phyloP scores from a whole-genome alignment of 1,140 invertebrate genomes.

The Drosophila asahinai region DNA sequence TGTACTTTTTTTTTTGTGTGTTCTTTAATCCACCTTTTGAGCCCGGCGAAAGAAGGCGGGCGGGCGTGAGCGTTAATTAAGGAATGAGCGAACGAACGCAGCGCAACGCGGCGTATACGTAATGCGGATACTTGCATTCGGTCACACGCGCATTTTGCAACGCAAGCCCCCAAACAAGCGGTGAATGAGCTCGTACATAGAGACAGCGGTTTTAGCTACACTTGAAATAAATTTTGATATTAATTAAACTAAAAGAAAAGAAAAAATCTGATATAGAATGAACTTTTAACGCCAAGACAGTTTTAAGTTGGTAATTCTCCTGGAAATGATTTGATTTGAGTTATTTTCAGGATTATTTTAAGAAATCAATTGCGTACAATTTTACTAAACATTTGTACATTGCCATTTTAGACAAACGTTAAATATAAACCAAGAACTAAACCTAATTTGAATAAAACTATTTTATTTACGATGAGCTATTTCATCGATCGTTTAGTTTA shows the following conservation, averaged over 20 bases:
- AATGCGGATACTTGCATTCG: slow-evolving; percentile 70
- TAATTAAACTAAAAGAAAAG: not conserved
- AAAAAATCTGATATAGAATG: no score
- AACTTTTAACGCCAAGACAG: no score
- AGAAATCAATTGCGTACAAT: no score
- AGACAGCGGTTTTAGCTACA: slow-evolving; percentile 5
- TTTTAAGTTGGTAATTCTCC: no score
- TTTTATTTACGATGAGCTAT: no score
- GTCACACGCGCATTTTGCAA: slow-evolving; percentile 71
- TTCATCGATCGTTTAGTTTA: no score
- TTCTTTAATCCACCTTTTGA: slow-evolving; percentile 61
- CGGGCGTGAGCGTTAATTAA: slow-evolving; percentile 68
- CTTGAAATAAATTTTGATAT: not conserved
- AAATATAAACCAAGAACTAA: no score
- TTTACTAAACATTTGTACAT: no score
- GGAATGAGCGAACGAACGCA: slow-evolving; percentile 37
- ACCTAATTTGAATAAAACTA: no score
- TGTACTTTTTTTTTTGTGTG: slow-evolving; percentile 10
- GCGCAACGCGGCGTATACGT: slow-evolving; percentile 72
- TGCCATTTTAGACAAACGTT: no score
- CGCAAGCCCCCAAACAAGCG: slow-evolving; percentile 40
- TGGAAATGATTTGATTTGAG: no score
- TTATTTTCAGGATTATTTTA: no score
- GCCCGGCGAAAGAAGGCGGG: slow-evolving; percentile 17
- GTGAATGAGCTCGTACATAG: slow-evolving; percentile 40